A percentile compares a stretch with the other conserved stretches of the same genome.
These are phyloP conservation scores for Seira sanloemensis DNA, from an alignment of 2,888 invertebrate species.

Conservation along the genomic window DNA sequence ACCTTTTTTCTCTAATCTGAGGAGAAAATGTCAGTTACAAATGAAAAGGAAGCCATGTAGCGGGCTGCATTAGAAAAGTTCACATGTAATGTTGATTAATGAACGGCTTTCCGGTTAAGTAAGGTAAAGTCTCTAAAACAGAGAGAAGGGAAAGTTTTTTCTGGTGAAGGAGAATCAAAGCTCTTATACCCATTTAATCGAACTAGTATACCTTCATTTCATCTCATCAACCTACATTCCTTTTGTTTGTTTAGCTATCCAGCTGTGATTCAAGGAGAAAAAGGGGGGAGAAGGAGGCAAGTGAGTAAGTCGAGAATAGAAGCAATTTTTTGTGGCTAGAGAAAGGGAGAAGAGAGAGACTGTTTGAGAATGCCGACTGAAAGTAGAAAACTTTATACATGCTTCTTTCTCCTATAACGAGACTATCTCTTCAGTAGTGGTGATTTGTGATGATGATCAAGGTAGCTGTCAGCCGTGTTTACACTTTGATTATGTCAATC, in stretches of 20 bases:
- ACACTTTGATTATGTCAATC: conserved; percentile 58
- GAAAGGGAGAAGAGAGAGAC: conserved; percentile 2
- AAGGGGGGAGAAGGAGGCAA: neutral
- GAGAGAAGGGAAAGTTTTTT: conserved; percentile 1
- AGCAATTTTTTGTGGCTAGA: neutral
- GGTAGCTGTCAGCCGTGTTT: conserved; percentile 52
- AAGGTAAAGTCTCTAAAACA: conserved; percentile 33
- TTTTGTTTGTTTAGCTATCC: conserved; percentile 14
- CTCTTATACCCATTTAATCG: neutral
- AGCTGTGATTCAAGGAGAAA: conserved; percentile 56
- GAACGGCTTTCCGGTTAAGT: conserved; percentile 47
- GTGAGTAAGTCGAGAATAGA: neutral
- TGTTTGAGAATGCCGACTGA: neutral
- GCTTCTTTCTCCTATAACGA: neutral
- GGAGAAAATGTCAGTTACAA: neutral
- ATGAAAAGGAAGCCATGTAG: neutral
- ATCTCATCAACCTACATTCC: neutral
- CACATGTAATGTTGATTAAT: conserved; percentile 45
- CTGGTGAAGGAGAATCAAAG: neutral
- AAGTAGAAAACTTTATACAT: neutral
- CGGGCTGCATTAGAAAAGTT: neutral
- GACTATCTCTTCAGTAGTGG: conserved; percentile 1
- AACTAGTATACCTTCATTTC: neutral
- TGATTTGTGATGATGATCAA: conserved; percentile 53
- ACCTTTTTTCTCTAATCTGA: neutral